Evolutionary conservation across 2,797 vertebrate species (phyloP).

Genomic region (Galaxias olidus): DNA sequence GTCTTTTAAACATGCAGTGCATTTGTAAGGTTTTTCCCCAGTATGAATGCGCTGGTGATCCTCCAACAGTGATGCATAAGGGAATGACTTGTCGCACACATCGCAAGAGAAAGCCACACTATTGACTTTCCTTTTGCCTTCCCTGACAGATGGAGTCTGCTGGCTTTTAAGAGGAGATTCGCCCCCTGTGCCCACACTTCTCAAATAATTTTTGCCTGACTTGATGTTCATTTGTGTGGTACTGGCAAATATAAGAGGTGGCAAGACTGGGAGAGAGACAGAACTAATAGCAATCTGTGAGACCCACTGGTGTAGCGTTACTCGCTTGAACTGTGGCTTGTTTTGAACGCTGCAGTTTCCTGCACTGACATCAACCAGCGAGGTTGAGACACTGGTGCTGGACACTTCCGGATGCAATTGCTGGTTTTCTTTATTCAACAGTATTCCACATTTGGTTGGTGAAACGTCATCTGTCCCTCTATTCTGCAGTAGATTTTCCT

Average conservation of each 20-base stretch:
- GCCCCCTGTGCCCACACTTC: neutral
- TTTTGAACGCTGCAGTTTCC: constrained; percentile 43
- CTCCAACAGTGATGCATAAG: constrained; percentile 73
- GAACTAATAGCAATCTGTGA: constrained; percentile 76
- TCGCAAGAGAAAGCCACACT: constrained; percentile 57
- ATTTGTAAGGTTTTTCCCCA: constrained; percentile 76
- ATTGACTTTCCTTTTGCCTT: constrained; percentile 60
- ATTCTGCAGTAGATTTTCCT: neutral
- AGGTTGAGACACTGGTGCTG: constrained; percentile 26
- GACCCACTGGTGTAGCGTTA: constrained; percentile 80
- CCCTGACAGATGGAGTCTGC: neutral
- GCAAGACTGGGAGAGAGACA: constrained; percentile 72
- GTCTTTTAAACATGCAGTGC: constrained; percentile 73
- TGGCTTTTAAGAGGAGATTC: too few relatives aligned
- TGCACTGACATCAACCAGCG: constrained; percentile 11
- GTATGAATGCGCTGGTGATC: constrained; percentile 77
- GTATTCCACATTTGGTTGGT: constrained; percentile 28
- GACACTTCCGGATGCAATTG: constrained; percentile 48
- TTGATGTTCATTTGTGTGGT: neutral
- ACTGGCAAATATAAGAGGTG: constrained; percentile 57
- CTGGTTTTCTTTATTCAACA: constrained; percentile 11
- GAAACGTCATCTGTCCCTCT: constrained; percentile 24
- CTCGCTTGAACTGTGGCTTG: constrained; percentile 64
- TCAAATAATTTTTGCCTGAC: neutral
- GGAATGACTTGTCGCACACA: constrained; percentile 74